phyloP scores from a whole-genome alignment of 2,113 vertebrate species.

The Phalacrocorax carbo region DNA sequence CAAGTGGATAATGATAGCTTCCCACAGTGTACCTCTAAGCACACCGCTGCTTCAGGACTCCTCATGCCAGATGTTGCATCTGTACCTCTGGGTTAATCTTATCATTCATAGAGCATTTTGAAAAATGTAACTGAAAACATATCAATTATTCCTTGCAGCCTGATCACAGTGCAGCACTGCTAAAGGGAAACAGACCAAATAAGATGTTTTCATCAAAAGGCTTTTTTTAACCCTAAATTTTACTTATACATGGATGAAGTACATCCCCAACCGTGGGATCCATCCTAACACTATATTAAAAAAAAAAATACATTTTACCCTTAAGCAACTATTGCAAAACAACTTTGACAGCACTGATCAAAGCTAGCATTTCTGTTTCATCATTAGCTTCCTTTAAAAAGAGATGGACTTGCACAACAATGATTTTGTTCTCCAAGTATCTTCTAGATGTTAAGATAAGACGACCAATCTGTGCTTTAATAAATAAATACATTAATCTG shows the following conservation, averaged over 20 bases:
- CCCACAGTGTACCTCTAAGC: neutral
- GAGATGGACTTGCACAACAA: neutral
- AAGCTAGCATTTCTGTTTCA: neutral
- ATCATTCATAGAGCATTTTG: neutral
- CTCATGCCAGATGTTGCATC: neutral
- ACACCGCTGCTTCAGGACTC: neutral
- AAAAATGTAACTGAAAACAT: neutral
- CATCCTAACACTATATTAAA: neutral
- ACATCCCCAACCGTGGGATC: rapidly evolving
- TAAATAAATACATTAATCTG: neutral
- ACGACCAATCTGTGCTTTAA: neutral
- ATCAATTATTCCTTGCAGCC: neutral
- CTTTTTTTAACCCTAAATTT: neutral
- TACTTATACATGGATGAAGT: neutral
- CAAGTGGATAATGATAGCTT: neutral
- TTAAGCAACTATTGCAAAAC: neutral
- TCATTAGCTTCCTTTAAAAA: neutral
- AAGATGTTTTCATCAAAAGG: neutral
- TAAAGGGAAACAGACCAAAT: neutral
- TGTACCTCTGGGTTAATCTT: neutral
- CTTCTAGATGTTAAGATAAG: neutral
- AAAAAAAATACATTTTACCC: neutral
- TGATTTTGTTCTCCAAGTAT: neutral
- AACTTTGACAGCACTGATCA: neutral
- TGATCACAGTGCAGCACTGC: neutral